A percentile compares a stretch with the other conserved stretches of the same genome.
Conservation (phyloP, 2,797 vertebrate species). For the Coilia nasus region DNA sequence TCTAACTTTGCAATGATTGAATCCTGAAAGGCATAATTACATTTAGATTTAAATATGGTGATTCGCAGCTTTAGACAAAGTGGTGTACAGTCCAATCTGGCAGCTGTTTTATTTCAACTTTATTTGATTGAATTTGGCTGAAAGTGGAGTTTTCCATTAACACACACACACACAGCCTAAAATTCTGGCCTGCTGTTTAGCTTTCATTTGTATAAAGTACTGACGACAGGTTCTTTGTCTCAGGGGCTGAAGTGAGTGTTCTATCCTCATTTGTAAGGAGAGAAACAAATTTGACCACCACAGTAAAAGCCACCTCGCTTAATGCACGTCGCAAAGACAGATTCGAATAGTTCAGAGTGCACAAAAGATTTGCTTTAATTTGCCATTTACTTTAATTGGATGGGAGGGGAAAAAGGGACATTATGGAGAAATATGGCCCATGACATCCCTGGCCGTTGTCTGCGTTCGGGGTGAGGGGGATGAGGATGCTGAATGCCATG, state of each 20-base stretch:
- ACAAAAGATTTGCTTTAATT: constrained; percentile 24
- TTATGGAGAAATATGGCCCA: constrained; percentile 19
- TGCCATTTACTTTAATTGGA: constrained; percentile 20
- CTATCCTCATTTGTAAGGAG: neutral
- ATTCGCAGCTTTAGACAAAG: neutral
- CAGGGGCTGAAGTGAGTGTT: neutral
- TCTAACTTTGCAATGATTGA: neutral
- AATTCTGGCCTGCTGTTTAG: constrained; percentile 11
- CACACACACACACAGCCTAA: neutral
- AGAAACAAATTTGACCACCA: neutral
- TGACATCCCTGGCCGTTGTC: constrained; percentile 6
- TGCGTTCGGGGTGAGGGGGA: neutral
- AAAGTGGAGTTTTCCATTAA: constrained; percentile 16
- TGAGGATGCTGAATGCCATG: constrained; percentile 16
- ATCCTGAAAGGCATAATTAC: constrained; percentile 24
- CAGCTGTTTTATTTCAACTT: neutral
- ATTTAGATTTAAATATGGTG: constrained; percentile 25
- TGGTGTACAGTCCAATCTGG: neutral
- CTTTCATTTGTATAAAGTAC: constrained; percentile 28
- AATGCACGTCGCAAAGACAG: constrained; percentile 18
- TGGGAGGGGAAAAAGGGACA: constrained; percentile 16
- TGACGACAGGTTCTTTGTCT: neutral
- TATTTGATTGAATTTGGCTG: constrained; percentile 1
- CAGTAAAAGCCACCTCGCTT: constrained; percentile 17
- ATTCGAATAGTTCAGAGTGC: constrained; percentile 7